Base-by-base conservation (phyloP, 2,888 invertebrate species). In the Troides helena region DNA sequence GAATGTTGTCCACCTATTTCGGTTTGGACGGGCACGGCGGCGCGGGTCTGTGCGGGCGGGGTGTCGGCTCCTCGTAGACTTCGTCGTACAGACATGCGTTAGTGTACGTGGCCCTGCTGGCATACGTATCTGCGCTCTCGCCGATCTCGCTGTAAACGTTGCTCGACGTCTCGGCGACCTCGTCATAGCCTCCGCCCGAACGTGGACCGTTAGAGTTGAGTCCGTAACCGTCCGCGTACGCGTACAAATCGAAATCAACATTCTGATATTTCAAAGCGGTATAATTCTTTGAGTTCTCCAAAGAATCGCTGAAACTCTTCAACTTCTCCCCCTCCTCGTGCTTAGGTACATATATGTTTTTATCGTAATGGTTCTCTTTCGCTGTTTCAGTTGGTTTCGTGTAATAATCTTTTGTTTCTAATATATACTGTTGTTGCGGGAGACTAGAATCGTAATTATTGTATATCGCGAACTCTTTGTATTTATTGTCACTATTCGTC, bases 1-100 rank as follows among this genome's bases (percentile, higher is more conserved):
- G 58, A 46, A 67, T 62, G 63, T 62, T 17, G 18, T 58, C 18
- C 17, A 60, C 30, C 79, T 81, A 87, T 73, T 87, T 85, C 43
- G 83, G 88, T 50, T 81, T 79, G 5, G 78, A 78, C 0, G 94
- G 95, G 46, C 93, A 93, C 36, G 94, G 89, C 0, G 95, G 95
- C 0, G 95, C 95, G 5, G 94, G 95, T 0, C 95, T 87, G 78
- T 94, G 94, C 4, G 95, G 95, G 0, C 94, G 83, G n/a, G 92
- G 88, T 12, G 80, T 71, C 0, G 83, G 70, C 7, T 86, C 86
- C 18, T 89, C 89, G 43, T 81, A 88, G 70, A 93, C 93, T 57
- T 90, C 91, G 72, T 93, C 93, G 62, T 93, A 93, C 60, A 90
- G 74, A 62, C 83, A 80, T 17, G 85, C 73, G 70, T 83, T 86